These are phyloP conservation scores for Agelas oroides DNA, from an alignment of 37 sponge, comb jelly and placozoan species.

Conservation along the genomic window DNA sequence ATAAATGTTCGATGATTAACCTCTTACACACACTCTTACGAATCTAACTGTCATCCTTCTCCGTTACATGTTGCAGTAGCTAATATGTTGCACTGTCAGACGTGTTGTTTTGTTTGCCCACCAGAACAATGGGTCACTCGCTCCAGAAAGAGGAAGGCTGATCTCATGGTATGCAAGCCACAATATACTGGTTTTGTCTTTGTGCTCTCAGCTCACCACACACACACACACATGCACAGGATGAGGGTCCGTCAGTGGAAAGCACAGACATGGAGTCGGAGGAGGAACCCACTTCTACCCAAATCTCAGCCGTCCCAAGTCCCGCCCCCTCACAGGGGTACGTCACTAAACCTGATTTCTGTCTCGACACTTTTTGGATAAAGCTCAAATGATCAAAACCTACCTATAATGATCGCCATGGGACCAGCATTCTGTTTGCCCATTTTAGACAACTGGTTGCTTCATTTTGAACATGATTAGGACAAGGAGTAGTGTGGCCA, in stretches of 20 bases:
- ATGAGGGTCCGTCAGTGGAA: conserved; percentile 40
- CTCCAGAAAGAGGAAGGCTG: conserved; percentile 22
- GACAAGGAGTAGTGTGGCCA: no score
- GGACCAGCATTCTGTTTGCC: no score
- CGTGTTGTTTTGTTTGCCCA: not conserved
- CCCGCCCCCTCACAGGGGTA: conserved; percentile 73
- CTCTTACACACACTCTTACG: no score
- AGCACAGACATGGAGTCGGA: conserved; percentile 63
- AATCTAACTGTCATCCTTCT: no score
- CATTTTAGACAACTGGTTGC: no score
- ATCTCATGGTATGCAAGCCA: not conserved
- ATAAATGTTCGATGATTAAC: no score
- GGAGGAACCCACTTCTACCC: conserved; percentile 42
- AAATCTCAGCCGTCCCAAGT: conserved; percentile 50
- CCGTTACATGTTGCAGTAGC: not conserved
- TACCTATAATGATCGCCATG: no score
- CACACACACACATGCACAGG: not conserved
- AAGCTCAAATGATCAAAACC: no score
- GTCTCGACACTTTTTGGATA: no score
- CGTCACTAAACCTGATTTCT: no score
- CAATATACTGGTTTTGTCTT: not conserved
- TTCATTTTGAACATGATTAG: no score
- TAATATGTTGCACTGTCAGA: not conserved
- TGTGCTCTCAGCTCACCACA: not conserved
- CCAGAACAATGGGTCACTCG: conserved; percentile 29